Percentiles rank a stretch among this genome's conserved stretches.
phyloP scores from a whole-genome alignment of 2,113 vertebrate genomes.

The Plectropomus leopardus region DNA sequence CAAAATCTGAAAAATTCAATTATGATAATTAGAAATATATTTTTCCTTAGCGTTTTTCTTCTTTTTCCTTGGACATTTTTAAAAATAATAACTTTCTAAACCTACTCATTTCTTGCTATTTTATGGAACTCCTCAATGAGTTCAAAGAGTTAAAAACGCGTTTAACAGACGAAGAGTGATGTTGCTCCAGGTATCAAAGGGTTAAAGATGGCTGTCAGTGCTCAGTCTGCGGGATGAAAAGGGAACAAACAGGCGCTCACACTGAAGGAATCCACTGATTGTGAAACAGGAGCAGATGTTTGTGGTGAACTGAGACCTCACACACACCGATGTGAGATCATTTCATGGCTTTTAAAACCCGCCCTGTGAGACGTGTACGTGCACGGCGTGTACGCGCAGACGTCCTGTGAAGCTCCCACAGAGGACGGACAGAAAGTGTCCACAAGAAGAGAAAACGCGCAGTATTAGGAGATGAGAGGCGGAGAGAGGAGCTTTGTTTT shows the following conservation, averaged over 20 bases:
- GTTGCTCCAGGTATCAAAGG: too few relatives aligned
- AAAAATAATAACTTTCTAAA: too few relatives aligned
- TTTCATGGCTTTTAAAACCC: slow-evolving; percentile 5
- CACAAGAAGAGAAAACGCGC: neutral
- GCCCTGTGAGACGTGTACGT: neutral
- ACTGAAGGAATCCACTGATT: neutral
- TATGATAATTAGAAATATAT: too few relatives aligned
- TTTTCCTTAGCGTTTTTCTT: too few relatives aligned
- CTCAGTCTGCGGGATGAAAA: neutral
- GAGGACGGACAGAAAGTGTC: neutral
- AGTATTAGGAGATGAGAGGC: slow-evolving; percentile 54
- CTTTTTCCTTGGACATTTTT: too few relatives aligned
- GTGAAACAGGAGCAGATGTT: neutral
- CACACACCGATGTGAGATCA: neutral
- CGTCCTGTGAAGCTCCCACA: neutral
- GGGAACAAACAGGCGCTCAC: neutral
- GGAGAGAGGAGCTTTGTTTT: slow-evolving; percentile 60
- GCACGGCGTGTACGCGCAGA: slow-evolving; percentile 19
- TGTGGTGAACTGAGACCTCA: neutral
- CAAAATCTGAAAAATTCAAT: too few relatives aligned
- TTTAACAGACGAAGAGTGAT: too few relatives aligned
- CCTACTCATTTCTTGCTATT: too few relatives aligned
- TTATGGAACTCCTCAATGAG: too few relatives aligned
- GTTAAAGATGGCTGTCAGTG: neutral
- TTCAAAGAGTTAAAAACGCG: too few relatives aligned